Evolutionary conservation across 2,888 invertebrate species (phyloP).

Genomic region (Perizoma flavofasciatum): DNA sequence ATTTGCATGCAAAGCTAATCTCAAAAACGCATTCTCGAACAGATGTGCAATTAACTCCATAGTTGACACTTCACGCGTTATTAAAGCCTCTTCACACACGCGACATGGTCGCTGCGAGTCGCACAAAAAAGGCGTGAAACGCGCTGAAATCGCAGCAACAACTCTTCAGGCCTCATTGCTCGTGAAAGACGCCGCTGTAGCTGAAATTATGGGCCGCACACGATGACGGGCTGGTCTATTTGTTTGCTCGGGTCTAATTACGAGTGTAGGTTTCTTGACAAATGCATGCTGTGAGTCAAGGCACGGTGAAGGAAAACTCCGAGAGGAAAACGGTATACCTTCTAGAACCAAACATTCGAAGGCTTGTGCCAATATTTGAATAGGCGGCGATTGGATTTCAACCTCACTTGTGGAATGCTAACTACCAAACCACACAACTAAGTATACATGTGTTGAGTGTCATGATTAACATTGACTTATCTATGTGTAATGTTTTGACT

Average conservation of each 20-base stretch:
- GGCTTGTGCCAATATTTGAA: too few species aligned
- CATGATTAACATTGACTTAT: too few species aligned
- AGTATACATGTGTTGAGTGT: too few species aligned
- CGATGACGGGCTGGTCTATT: constrained; percentile 51
- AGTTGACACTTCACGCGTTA: constrained; percentile 74
- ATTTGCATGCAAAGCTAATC: neutral
- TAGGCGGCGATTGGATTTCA: too few species aligned
- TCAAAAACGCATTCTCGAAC: neutral
- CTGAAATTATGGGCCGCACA: constrained; percentile 72
- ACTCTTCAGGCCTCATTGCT: constrained; percentile 77
- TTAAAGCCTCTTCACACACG: constrained; percentile 63
- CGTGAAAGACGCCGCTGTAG: constrained; percentile 70
- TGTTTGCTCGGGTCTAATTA: constrained; percentile 24
- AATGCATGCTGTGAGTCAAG: too few species aligned
- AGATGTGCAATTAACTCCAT: constrained; percentile 63
- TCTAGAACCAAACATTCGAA: too few species aligned
- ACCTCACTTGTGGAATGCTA: too few species aligned
- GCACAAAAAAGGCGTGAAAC: constrained; percentile 77
- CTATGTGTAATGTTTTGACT: too few species aligned
- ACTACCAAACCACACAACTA: too few species aligned
- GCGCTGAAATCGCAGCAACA: constrained; percentile 69
- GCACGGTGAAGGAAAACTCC: too few species aligned
- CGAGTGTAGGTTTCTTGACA: neutral
- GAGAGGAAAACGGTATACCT: too few species aligned
- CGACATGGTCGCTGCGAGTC: constrained; percentile 46